Percentiles rank a stretch among this genome's conserved stretches.
Conservation (phyloP, 92 coral and sea anemone genomes). For the Montipora capitata region DNA sequence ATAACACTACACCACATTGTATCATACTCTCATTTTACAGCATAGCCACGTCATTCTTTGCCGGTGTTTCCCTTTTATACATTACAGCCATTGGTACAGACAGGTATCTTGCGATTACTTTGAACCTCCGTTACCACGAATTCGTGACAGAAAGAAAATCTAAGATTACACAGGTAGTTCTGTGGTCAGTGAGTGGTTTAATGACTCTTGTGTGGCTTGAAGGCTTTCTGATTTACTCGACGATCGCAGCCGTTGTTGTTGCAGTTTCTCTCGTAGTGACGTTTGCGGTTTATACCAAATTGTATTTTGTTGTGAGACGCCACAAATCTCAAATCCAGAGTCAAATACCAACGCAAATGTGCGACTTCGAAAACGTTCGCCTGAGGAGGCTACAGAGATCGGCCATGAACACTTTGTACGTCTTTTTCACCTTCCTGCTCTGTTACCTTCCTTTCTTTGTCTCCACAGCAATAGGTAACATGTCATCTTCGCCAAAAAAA, state of each 20-base stretch:
- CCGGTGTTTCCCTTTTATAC: conserved; percentile 27
- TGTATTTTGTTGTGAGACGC: neutral
- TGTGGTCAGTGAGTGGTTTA: conserved; percentile 7
- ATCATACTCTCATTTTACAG: conserved; percentile 12
- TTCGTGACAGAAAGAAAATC: too few species aligned
- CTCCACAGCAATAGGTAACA: neutral
- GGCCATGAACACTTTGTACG: conserved; percentile 13
- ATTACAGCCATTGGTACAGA: conserved; percentile 19
- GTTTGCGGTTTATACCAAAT: conserved; percentile 18
- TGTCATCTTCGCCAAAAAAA: neutral
- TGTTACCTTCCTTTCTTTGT: conserved; percentile 31
- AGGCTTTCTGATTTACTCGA: conserved; percentile 36
- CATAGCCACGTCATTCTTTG: conserved; percentile 5
- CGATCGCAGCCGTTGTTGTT: conserved; percentile 15
- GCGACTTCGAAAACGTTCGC: too few species aligned
- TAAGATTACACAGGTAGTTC: neutral
- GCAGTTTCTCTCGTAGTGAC: neutral
- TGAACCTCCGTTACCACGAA: too few species aligned
- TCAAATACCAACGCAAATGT: too few species aligned
- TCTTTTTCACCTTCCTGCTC: conserved; percentile 14
- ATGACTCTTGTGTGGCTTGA: conserved; percentile 21
- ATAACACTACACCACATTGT: conserved; percentile 1
- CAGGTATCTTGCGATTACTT: too few species aligned
- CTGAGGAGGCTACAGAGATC: too few species aligned
- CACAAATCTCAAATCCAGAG: too few species aligned